Evolutionary conservation across 2,797 vertebrate species (phyloP).

Genomic region (Spinibarbus caldwelli): DNA sequence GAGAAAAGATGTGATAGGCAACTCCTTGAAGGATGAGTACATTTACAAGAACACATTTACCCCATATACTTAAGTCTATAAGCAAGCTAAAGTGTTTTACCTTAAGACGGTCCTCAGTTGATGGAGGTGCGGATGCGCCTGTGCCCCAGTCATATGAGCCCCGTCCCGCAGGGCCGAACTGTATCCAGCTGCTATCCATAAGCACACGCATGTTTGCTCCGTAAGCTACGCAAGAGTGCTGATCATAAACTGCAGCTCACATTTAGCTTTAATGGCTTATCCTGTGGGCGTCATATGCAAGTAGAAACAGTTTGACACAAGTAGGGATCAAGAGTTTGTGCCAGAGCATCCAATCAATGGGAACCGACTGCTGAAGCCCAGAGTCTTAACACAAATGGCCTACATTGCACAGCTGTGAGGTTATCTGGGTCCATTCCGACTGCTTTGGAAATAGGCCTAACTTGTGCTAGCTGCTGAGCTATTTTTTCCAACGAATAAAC

Average conservation of each 20-base stretch:
- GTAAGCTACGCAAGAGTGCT: conserved; percentile 43
- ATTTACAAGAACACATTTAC: not conserved
- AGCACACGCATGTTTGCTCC: conserved; percentile 79
- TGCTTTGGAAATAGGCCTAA: not conserved
- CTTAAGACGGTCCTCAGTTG: not conserved
- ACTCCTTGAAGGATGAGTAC: not conserved
- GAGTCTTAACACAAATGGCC: conserved; percentile 21
- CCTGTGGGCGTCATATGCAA: conserved; percentile 14
- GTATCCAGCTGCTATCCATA: conserved; percentile 85
- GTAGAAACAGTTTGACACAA: conserved; percentile 8
- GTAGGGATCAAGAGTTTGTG: conserved; percentile 13
- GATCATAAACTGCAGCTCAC: not conserved
- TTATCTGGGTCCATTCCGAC: not conserved
- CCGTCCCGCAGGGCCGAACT: conserved; percentile 86
- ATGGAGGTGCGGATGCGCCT: conserved; percentile 72
- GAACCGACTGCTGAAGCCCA: not conserved
- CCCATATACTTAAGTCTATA: too few relatives aligned
- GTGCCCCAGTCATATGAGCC: conserved; percentile 87
- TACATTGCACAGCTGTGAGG: conserved; percentile 6
- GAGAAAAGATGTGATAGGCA: not conserved
- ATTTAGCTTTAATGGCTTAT: conserved; percentile 24
- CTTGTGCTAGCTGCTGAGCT: not conserved
- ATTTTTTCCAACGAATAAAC: not conserved
- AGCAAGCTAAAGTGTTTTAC: not conserved
- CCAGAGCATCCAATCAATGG: conserved; percentile 3